phyloP scores from a whole-genome alignment of 1,140 invertebrate species.

The Venturia canescens region DNA sequence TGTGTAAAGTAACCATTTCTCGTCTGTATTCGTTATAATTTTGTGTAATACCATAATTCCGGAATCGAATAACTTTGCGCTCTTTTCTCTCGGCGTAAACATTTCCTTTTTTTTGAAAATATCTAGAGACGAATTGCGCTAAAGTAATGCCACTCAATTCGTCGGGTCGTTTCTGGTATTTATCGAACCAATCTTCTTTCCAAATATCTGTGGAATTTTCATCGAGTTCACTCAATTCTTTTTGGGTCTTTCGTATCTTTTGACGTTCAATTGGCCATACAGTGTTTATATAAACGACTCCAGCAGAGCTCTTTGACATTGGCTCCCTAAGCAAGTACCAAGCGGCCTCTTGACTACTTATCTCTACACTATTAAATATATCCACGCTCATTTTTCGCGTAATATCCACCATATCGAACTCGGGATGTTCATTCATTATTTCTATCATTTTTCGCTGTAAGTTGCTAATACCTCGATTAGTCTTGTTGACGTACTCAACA shows the following conservation, averaged over 20 bases:
- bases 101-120: conserved; percentile 59
- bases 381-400: conserved; percentile 66
- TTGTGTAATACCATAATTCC: conserved; percentile 63
- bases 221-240: conserved; percentile 45
- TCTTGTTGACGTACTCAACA: conserved; percentile 67
- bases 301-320: conserved; percentile 56
- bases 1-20: conserved; percentile 65
- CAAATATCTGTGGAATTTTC: conserved; percentile 56
- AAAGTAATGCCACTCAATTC: conserved; percentile 55
- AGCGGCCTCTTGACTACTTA: conserved; percentile 72
- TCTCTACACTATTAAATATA: conserved; percentile 70
- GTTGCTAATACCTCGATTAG: conserved; percentile 67
- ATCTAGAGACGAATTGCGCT: conserved; percentile 62
- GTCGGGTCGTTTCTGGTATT: conserved; percentile 59
- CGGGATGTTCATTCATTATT: conserved; percentile 67
- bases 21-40: conserved; percentile 55
- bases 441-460: conserved; percentile 62
- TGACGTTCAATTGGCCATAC: conserved; percentile 67
- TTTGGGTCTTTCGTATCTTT: conserved; percentile 55
- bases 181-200: conserved; percentile 63
- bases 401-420: conserved; percentile 66
- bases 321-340: conserved; percentile 68
- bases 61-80: conserved; percentile 64
- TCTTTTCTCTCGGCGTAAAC: conserved; percentile 44
- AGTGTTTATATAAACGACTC: conserved; percentile 65